Conservation (phyloP, 37 sponge, comb jelly and placozoan genomes). For the Beroe ovata region DNA sequence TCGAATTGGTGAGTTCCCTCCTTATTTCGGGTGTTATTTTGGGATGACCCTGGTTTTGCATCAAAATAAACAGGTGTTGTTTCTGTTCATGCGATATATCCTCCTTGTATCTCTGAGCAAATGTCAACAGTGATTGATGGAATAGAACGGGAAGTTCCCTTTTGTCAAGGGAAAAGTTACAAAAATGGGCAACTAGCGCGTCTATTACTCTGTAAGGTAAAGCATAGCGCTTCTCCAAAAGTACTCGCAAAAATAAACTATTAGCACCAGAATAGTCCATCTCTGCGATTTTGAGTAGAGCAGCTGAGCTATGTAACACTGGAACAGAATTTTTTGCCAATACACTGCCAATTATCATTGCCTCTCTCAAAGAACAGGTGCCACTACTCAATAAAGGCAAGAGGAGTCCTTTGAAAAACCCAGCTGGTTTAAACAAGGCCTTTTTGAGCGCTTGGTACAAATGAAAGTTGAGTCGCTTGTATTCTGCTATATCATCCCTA, state of each 20-base stretch:
- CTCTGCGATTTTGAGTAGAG: slow-evolving; percentile 93
- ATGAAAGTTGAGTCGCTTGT: slow-evolving; percentile 91
- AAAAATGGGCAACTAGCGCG: slow-evolving; percentile 73
- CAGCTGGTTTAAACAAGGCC: slow-evolving; percentile 93
- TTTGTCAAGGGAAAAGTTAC: slow-evolving; percentile 75
- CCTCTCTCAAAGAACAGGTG: slow-evolving; percentile 92
- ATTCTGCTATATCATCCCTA: slow-evolving; percentile 97
- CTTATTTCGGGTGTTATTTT: slow-evolving; percentile 79
- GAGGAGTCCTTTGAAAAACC: slow-evolving; percentile 97
- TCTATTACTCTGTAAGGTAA: slow-evolving; percentile 93
- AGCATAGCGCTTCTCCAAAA: slow-evolving; percentile 95
- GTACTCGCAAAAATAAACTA: slow-evolving; percentile 88
- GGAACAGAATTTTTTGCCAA: slow-evolving; percentile 86
- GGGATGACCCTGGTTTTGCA: slow-evolving; percentile 74
- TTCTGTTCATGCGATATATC: slow-evolving; percentile 95
- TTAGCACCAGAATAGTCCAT: slow-evolving; percentile 94
- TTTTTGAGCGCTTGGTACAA: slow-evolving; percentile 92
- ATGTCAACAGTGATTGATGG: slow-evolving; percentile 90
- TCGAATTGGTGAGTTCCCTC: slow-evolving; percentile 81
- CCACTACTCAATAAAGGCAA: slow-evolving; percentile 77
- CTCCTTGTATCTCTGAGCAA: slow-evolving; percentile 91
- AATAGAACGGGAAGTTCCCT: slow-evolving; percentile 89
- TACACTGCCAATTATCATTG: slow-evolving; percentile 91
- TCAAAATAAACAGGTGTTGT: slow-evolving; percentile 78
- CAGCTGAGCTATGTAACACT: slow-evolving; percentile 92